Percentiles rank a stretch among this genome's conserved stretches.
Evolutionary conservation across 2,888 invertebrate species (phyloP).

Genomic region (Callyntrura sp.): DNA sequence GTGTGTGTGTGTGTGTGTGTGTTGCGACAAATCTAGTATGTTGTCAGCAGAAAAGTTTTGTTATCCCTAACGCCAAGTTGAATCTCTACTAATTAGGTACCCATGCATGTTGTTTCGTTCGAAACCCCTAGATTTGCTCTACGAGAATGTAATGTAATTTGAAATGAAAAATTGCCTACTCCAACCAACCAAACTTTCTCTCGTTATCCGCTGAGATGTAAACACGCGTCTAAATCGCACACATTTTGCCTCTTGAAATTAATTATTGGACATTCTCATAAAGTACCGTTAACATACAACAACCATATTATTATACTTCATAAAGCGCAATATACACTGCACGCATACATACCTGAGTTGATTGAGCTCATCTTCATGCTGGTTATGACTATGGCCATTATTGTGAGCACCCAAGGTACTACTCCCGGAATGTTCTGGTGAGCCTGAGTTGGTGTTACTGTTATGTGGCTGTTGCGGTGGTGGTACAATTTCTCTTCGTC

Average conservation of each 20-base stretch:
- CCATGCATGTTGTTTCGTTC: background rate
- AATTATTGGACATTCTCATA: conserved; percentile 7
- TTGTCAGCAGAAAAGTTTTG: background rate
- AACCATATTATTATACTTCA: background rate
- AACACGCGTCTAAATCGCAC: background rate
- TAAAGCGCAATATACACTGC: background rate
- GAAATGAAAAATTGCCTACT: background rate
- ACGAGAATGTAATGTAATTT: background rate
- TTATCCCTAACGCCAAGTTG: background rate
- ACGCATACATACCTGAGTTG: conserved; percentile 88
- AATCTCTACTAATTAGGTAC: background rate
- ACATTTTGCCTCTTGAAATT: background rate
- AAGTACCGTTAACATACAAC: conserved; percentile 19
- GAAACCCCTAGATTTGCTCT: background rate
- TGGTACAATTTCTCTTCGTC: conserved; percentile 84
- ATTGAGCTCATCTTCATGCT: conserved; percentile 91
- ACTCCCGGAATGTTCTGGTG: conserved; percentile 65
- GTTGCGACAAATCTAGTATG: background rate
- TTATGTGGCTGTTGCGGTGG: conserved; percentile 62
- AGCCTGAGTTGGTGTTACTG: conserved; percentile 33
- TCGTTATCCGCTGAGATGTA: background rate
- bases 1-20: no score
- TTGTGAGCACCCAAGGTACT: conserved; percentile 87
- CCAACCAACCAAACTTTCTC: conserved; percentile 31
- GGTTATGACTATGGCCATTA: conserved; percentile 86